A percentile compares a stretch with the other conserved stretches of the same genome.
phyloP scores from a whole-genome alignment of 2,113 vertebrate genomes.

The Rhinopomastus cyanomelas region DNA sequence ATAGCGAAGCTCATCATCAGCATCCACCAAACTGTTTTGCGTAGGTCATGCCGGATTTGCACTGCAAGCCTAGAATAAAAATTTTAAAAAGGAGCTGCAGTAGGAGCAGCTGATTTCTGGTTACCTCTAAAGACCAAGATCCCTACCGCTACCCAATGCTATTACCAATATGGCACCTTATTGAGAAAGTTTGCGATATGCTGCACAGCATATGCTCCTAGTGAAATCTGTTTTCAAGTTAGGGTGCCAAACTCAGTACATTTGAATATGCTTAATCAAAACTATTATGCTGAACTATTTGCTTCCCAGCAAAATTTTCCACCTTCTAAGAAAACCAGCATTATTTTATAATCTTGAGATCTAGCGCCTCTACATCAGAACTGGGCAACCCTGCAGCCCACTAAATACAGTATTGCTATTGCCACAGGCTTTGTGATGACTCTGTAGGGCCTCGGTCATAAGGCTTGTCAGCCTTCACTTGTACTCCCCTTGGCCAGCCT shows the following conservation, averaged over 20 bases:
- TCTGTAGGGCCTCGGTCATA: not conserved
- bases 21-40: not conserved
- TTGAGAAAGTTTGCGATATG: not conserved
- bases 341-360: not conserved
- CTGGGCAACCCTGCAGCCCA: not conserved
- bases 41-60: not conserved
- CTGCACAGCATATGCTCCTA: not conserved
- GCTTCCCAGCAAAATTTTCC: not conserved
- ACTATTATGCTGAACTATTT: fast-evolving
- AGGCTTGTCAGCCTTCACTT: not conserved
- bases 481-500: not conserved
- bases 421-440: not conserved
- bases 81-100: not conserved
- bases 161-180: not conserved
- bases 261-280: not conserved
- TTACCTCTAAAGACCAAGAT: not conserved
- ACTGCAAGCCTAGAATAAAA: not conserved
- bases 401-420: fast-evolving
- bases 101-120: not conserved
- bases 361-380: fast-evolving
- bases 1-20: slow-evolving; percentile 28
- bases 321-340: not conserved
- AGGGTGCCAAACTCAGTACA: not conserved
- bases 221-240: not conserved
- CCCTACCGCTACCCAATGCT: not conserved